Evolutionary conservation across 2,888 invertebrate genomes (phyloP).

Genomic region (Sclerodermus sp.): DNA sequence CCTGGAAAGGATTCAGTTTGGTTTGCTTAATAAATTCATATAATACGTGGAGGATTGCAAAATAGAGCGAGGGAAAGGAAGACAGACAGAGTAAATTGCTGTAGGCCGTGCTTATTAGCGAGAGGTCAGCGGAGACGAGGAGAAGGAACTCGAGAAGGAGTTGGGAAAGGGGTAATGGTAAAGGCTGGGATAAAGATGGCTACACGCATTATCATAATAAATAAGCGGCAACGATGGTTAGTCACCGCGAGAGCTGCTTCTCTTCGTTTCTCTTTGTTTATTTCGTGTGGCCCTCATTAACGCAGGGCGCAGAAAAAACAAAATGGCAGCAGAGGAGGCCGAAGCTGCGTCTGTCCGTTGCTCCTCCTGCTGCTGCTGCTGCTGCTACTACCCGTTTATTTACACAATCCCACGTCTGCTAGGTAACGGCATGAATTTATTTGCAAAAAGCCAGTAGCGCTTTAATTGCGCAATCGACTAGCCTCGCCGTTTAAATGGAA

Average conservation of each 20-base stretch:
- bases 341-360: too few species aligned
- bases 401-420: too few species aligned
- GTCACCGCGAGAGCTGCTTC: constrained; percentile 29
- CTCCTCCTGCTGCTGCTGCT: too few species aligned
- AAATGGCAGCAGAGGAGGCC: too few species aligned
- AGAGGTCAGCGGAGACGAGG: constrained; percentile 6
- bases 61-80: not conserved
- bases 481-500: too few species aligned
- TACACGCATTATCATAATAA: constrained; percentile 40
- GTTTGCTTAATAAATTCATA: too few species aligned
- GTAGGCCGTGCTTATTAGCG: constrained; percentile 39
- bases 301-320: constrained; percentile 6
- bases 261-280: constrained; percentile 26
- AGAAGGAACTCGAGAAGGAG: constrained; percentile 8
- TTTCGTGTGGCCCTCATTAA: constrained; percentile 35
- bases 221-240: constrained; percentile 30
- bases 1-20: too few species aligned
- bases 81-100: not conserved
- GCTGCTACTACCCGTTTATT: too few species aligned
- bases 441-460: too few species aligned
- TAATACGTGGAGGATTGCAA: not conserved
- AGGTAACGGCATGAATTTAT: too few species aligned
- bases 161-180: constrained; percentile 12
- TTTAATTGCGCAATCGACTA: too few species aligned
- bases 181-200: constrained; percentile 35